These are phyloP conservation scores for Oncorhynchus keta DNA, from an alignment of 2,113 vertebrate species.

Conservation along the genomic window DNA sequence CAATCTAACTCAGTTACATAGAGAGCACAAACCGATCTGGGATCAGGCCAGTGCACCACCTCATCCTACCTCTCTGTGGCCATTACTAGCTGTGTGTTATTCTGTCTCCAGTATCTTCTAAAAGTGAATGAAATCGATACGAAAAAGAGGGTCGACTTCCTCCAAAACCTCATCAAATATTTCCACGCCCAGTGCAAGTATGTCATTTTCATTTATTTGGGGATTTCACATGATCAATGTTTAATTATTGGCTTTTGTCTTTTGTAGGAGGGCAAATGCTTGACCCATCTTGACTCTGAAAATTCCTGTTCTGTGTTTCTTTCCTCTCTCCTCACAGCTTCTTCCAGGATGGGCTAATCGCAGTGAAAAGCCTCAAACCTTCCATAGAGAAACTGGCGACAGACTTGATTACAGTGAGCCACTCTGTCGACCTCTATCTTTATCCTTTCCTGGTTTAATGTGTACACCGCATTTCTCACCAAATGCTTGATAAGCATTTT, in stretches of 20 bases:
- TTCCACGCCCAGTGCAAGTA: slow-evolving; percentile 99
- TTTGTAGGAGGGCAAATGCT: not conserved
- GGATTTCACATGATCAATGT: not conserved
- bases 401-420: slow-evolving; percentile 85
- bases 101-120: slow-evolving; percentile 84
- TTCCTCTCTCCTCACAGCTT: slow-evolving; percentile 77
- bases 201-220: slow-evolving; percentile 48
- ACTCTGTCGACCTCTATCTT: too few relatives aligned
- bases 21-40: too few relatives aligned
- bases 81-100: slow-evolving; percentile 2
- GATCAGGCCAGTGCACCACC: slow-evolving; percentile 47
- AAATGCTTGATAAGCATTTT: too few relatives aligned
- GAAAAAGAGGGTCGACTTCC: slow-evolving; percentile 94
- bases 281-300: not conserved
- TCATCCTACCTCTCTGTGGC: slow-evolving; percentile 81
- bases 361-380: slow-evolving; percentile 89
- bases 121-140: slow-evolving; percentile 99
- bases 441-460: too few relatives aligned
- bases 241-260: not conserved
- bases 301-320: not conserved
- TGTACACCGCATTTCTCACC: too few relatives aligned
- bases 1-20: too few relatives aligned
- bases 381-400: slow-evolving; percentile 87
- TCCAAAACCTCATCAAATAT: slow-evolving; percentile 97
- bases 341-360: slow-evolving; percentile 95